Evolutionary conservation across 2,113 vertebrate genomes (phyloP), one percentile per base, ranked within the genome.

Genomic region (Sylvietta virens): DNA sequence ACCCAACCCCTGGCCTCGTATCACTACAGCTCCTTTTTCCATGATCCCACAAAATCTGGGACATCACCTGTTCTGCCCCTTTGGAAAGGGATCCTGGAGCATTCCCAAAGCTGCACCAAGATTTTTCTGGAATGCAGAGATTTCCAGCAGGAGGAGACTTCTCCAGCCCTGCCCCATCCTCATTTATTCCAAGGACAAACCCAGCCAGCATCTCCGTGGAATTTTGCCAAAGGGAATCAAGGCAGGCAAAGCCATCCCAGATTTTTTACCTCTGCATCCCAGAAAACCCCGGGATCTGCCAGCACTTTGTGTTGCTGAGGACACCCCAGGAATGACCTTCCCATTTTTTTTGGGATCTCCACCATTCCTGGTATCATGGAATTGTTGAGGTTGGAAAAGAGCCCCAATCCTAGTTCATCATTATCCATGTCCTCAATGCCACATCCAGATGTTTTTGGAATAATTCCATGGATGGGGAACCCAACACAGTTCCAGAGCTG

Each of bases 21-120:
- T 44, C 42, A 53, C 27, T 22, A 28, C 1, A 6, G 45, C 31
- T 72, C 39, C 27, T 80, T 76, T 85, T 31, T 16, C 26, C 67
- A 9, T 0, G 0, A 16, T 20, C 27, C 47, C 48, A 33, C 27
- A 45, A 31, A 44, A 58, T 35, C 16, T 0, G 1, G 26, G 33
- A 62, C 44, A 9, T 6, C 17, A 11, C 21, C n/a, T 2, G 7
- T 7, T 31, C 44, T 33, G 47, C 12, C 48, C 35, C 48, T 84
- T 61, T 17, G 50, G 56, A 53, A 73, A 48, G 0, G 1, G 28
- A 7, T 37, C 51, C 23, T 53, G 3, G 4, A 33, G 54, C 33
- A 60, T 24, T 69, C 7, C 3, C 21, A 1, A 24, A 47, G 60
- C 35, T 2, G 1, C 24, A 11, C 47, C 45, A 3, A 15, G 64